Base-by-base conservation (phyloP, 2,888 invertebrate genomes). In the Cheilosia soror region DNA sequence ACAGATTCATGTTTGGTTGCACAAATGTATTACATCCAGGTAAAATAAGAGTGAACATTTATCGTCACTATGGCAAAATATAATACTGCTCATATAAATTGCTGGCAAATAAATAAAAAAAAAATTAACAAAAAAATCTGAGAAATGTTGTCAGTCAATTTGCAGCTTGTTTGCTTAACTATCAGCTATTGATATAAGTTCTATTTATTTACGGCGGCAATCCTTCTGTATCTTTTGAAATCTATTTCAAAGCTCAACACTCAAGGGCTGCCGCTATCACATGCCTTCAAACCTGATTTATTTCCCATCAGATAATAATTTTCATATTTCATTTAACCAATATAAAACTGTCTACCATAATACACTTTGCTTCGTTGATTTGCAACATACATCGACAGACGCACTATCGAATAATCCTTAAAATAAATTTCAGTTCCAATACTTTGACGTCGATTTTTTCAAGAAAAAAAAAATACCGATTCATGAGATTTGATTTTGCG, bases 341-440 rank as follows among this genome's bases (percentile, higher is more conserved):
- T 25, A 20, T 11, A 6, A 55, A 68, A 42, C 15, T 58, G 33
- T 60, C 51, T 15, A 51, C 33, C 29, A 29, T 49, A 60, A 51
- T 40, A 53, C 20, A 42, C 42, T 72, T 53, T 63, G 58, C 29
- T 40, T 65, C 65, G 51, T 68, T 53, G 42, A 53, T 40, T 53
- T 13, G 66, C 42, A 29, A 13, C 25, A 27, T 4, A 31, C 53
- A 55, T 27, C 53, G 6, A n/a, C 31, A 13, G 40, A 5, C 27
- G 20, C 11, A 13, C 15, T 27, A 57, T 58, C 13, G 58, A 42
- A 49, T 73, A 78, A 78, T 84, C 60, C 75, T 47, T 40, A 79
- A 37, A 71, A 79, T 79, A 84, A 84, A 79, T 80, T 73, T 69
- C 40, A 42, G 71, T 71, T 55, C 55, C 71, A 69, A 84, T 84